Evolutionary conservation across 2,888 invertebrate genomes (phyloP).

Genomic region (Pilophorus perplexus): DNA sequence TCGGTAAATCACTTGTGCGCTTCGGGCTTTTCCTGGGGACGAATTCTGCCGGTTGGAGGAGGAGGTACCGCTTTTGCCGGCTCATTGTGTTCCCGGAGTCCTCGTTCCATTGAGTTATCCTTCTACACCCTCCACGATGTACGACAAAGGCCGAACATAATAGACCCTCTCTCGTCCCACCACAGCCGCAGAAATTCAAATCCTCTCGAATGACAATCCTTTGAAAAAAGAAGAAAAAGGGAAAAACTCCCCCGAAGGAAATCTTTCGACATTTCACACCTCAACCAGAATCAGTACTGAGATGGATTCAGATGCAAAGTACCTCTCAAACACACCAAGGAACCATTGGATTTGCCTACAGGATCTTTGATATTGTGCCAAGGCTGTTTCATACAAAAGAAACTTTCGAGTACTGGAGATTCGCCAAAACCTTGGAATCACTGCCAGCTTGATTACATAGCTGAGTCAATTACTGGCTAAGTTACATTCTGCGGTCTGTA

Average conservation of each 20-base stretch:
- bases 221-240: background rate
- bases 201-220: background rate
- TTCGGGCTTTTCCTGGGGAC: constrained; percentile 3
- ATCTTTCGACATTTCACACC: too few species aligned
- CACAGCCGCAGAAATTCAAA: background rate
- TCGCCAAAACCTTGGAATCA: too few species aligned
- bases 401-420: too few species aligned
- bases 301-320: too few species aligned
- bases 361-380: too few species aligned
- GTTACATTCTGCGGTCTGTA: too few species aligned
- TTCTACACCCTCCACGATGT: background rate
- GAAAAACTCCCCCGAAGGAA: background rate
- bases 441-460: too few species aligned
- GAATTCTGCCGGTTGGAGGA: background rate
- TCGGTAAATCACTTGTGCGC: constrained; percentile 27
- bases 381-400: too few species aligned
- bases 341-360: too few species aligned
- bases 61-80: background rate
- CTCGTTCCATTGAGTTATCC: constrained; percentile 19
- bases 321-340: too few species aligned
- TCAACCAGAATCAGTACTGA: too few species aligned
- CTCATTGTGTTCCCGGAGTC: constrained; percentile 7
- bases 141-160: constrained; percentile 15
- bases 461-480: too few species aligned
- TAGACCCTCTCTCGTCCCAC: background rate